phyloP scores from a whole-genome alignment of 1,140 invertebrate genomes.

The Lucilia sericata region DNA sequence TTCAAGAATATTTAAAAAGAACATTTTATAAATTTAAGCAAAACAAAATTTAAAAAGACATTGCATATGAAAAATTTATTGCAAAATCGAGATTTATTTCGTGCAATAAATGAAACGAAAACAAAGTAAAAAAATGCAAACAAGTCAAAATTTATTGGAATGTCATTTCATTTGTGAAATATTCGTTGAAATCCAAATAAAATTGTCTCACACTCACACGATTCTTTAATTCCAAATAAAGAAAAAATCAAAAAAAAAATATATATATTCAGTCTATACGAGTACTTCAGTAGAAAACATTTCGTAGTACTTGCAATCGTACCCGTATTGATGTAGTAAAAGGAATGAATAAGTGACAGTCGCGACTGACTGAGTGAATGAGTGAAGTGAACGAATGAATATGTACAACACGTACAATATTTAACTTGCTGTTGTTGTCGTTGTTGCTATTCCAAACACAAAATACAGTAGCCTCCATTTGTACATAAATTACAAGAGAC shows the following conservation, averaged over 20 bases:
- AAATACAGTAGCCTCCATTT: slow-evolving; percentile 38
- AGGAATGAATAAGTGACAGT: neutral
- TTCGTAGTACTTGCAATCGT: neutral
- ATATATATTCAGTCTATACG: too few species aligned
- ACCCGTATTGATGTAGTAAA: neutral
- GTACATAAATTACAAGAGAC: slow-evolving; percentile 42
- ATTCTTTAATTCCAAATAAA: neutral
- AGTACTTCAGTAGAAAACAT: too few species aligned
- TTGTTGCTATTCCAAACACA: neutral
- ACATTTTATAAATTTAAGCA: neutral
- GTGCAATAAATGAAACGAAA: slow-evolving; percentile 26
- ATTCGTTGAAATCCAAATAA: neutral
- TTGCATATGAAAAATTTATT: neutral
- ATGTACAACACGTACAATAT: slow-evolving; percentile 19
- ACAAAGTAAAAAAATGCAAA: slow-evolving; percentile 15
- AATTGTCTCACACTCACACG: slow-evolving; percentile 22
- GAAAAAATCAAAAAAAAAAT: neutral
- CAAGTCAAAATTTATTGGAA: slow-evolving; percentile 32
- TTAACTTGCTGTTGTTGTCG: neutral
- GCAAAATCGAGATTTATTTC: slow-evolving; percentile 30
- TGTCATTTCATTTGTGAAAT: slow-evolving; percentile 22
- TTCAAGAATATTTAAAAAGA: neutral
- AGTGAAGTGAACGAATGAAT: slow-evolving; percentile 10
- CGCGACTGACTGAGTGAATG: neutral
- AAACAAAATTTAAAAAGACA: too few species aligned